Base-by-base conservation (phyloP, 2,113 vertebrate species). In the Saimiri boliviensis region DNA sequence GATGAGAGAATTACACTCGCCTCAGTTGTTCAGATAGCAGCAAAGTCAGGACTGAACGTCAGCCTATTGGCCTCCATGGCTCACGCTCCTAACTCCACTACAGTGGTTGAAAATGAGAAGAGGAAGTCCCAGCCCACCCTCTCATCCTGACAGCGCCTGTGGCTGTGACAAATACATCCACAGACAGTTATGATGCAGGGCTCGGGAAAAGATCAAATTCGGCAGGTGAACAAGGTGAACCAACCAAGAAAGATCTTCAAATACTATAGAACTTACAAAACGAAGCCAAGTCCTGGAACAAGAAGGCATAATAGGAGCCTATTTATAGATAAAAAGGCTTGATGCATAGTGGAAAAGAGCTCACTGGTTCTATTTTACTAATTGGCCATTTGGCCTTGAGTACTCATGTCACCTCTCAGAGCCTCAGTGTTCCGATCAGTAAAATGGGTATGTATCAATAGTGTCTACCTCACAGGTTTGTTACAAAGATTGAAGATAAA, bases 121-220 rank as follows among this genome's bases (percentile, higher is more conserved):
- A 87, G 74, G 83, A 94, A 94, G 91, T 32, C 63, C 89, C 45
- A 21, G 81, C 52, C 84, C 86, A 52, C 35, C 82, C 91, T 94
- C 73, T 27, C 4, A 54, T 87, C 80, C 84, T 25, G 32, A n/a
- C 80, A 70, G 74, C 1, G 20, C 86, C 94, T 13, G 16, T 4
- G 42, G 66, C 85, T 32, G 12, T 27, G 79, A 91, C 70, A 60
- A 35, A 42, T 23, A 8, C 1, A 14, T 73, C 86, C 21, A 8
- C 0, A 58, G 80, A 80, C n/a, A 49, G 74, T 80, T 40, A 9
- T 0, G 37, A 82, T 0, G 3, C 80, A 90, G 70, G 60, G 32
- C 14, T 80, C 86, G 30, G 74, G 80, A 71, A 86, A 95, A 58
- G 85, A 93, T 23, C 23, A 63, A 73, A 73, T 54, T 87, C 4